These are phyloP conservation scores for Melanerpes formicivorus DNA, from an alignment of 2,113 vertebrate genomes.

Conservation along the genomic window DNA sequence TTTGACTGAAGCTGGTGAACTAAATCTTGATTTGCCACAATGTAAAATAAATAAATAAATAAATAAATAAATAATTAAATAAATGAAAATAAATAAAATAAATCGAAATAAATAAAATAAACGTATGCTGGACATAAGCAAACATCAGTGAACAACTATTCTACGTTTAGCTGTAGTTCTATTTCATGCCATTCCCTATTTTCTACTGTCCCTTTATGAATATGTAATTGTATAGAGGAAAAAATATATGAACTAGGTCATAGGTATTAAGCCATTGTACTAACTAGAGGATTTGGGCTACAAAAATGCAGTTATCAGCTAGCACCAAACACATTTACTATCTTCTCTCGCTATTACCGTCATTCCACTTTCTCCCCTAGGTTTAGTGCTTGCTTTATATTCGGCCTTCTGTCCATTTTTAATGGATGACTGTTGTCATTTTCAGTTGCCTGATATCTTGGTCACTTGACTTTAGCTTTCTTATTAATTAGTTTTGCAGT, in stretches of 20 bases:
- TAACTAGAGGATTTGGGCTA: neutral
- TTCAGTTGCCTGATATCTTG: slow-evolving; percentile 6
- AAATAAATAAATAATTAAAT: neutral
- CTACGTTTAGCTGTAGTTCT: neutral
- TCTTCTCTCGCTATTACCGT: neutral
- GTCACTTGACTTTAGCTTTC: neutral
- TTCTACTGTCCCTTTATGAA: neutral
- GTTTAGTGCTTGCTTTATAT: slow-evolving; percentile 20
- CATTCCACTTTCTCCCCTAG: neutral
- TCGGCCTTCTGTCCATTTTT: neutral
- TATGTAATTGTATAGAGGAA: neutral
- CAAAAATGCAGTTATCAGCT: neutral
- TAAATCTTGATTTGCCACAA: neutral
- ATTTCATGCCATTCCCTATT: neutral
- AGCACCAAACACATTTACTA: neutral
- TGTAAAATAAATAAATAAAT: neutral
- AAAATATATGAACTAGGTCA: neutral
- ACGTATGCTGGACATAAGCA: neutral
- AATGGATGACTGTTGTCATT: neutral
- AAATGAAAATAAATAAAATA: too few relatives aligned
- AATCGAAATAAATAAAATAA: too few relatives aligned
- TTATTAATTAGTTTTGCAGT: neutral
- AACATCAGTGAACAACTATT: neutral
- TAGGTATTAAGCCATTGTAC: neutral
- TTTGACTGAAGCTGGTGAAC: neutral